Evolutionary conservation across 2,113 vertebrate species (phyloP), one percentile per base, ranked within the genome.

Genomic region (Rhinolophus sinicus): DNA sequence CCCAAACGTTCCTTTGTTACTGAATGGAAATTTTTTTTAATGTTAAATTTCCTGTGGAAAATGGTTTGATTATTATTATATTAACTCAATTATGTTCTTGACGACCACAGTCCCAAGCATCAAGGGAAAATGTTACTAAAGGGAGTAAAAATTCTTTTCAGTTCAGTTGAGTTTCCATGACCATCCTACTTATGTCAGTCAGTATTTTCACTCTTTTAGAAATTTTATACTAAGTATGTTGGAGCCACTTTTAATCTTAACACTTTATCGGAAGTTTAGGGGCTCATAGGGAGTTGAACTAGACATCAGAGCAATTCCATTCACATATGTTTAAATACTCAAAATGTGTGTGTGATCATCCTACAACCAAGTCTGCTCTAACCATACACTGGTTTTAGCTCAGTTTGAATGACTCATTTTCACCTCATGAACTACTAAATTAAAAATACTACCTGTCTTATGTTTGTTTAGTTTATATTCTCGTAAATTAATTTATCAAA

Each of bases 51-150:
- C 80, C 64, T 75, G 76, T 90, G 91, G 88, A 97, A 97, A 95
- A 72, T 72, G 6, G 13, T 65, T 96, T 95, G 38, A 72, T 73
- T 58, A 54, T 72, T 84, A 18, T 10, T 75, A 28, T 65, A 44
- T 80, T 91, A 85, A 77, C n/a, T 2, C 3, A 38, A 3, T 33
- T 83, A 58, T 58, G 47, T 75, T 64, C 44, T 97, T 95, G 54
- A 70, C 21, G 73, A 70, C 28, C 0, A 54, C 13, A 47, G 64
- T 28, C 15, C 3, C 5, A 70, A 18, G 8, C 60, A 14, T 96
- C n/a, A 95, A 88, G 38, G 95, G 85, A 97, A 97, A 97, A 93
- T 94, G 93, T 94, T 88, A 88, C 33, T 24, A 85, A 88, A 94
- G 6, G 6, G 26, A 96, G 5, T 76, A 62, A 73, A 87, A 90